phyloP scores from a whole-genome alignment of 1,140 invertebrate species.

The Drosophila sturtevanti region DNA sequence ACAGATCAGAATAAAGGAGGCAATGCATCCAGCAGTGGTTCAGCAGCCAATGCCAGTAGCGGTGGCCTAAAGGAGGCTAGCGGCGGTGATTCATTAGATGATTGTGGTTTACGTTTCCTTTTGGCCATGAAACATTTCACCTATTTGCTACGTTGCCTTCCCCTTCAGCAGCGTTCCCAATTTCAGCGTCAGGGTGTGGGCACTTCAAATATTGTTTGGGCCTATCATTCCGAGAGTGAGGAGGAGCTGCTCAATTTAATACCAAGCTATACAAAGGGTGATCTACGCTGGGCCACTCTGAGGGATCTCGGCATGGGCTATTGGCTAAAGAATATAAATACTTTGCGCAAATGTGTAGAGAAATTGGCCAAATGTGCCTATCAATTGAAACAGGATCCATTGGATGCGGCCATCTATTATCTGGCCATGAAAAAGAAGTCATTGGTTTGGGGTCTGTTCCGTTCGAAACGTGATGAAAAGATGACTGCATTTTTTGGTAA shows the following conservation, averaged over 20 bases:
- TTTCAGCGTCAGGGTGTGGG: conserved; percentile 95
- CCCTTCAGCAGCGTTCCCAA: conserved; percentile 92
- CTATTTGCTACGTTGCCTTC: conserved; percentile 95
- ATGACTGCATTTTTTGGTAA: conserved; percentile 98
- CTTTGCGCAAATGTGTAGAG: conserved; percentile 94
- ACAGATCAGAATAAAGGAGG: conserved; percentile 87
- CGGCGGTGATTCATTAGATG: conserved; percentile 94
- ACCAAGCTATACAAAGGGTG: conserved; percentile 92
- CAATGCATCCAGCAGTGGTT: background rate
- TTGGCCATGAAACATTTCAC: conserved; percentile 99
- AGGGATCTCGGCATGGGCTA: conserved; percentile 97
- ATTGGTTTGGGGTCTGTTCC: conserved; percentile 97
- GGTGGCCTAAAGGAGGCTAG: conserved; percentile 86
- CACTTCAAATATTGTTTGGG: conserved; percentile 98
- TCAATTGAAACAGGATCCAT: conserved; percentile 94
- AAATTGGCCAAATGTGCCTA: conserved; percentile 96
- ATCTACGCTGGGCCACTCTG: conserved; percentile 95
- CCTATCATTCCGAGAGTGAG: conserved; percentile 99
- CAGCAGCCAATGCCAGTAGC: conserved; percentile 83
- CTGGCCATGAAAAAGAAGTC: conserved; percentile 99
- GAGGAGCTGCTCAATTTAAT: conserved; percentile 96
- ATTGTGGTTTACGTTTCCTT: conserved; percentile 97
- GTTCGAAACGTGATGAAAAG: conserved; percentile 93
- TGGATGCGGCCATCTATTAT: conserved; percentile 99
- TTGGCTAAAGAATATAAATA: conserved; percentile 96